Evolutionary conservation across 2,797 vertebrate genomes (phyloP).

Genomic region (Eulemur albifrons): DNA sequence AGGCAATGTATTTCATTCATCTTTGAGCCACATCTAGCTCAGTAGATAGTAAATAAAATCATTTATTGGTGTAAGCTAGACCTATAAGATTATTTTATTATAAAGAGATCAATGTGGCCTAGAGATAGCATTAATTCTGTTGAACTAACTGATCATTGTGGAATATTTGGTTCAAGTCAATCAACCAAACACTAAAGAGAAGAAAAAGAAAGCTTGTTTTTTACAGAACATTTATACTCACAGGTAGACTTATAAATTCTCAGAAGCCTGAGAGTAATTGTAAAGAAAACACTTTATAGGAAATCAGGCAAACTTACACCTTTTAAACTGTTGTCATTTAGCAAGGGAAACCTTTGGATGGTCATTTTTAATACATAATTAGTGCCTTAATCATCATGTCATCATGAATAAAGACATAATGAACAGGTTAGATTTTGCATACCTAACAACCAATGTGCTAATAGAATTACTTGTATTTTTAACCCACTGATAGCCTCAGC

Average conservation of each 20-base stretch:
- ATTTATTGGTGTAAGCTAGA: neutral
- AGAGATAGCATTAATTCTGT: neutral
- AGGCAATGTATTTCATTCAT: neutral
- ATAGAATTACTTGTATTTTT: neutral
- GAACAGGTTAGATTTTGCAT: neutral
- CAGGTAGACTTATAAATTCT: neutral
- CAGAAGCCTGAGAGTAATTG: neutral
- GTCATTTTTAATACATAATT: neutral
- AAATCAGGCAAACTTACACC: neutral
- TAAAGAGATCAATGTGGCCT: neutral
- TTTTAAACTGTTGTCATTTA: neutral
- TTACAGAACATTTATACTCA: neutral
- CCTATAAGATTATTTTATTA: neutral
- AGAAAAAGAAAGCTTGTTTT: neutral
- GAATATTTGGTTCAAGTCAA: neutral
- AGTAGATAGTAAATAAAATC: neutral
- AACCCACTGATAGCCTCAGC: neutral
- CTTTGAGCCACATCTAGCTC: neutral
- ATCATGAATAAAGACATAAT: neutral
- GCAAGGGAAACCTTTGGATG: neutral
- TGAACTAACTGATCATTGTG: neutral
- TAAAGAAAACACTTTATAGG: neutral
- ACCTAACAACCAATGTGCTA: neutral
- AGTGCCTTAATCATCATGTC: neutral
- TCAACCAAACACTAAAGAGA: neutral